These are phyloP conservation scores for Pegea sp. DNA, from an alignment of 23 tunicate genomes.

Conservation along the genomic window DNA sequence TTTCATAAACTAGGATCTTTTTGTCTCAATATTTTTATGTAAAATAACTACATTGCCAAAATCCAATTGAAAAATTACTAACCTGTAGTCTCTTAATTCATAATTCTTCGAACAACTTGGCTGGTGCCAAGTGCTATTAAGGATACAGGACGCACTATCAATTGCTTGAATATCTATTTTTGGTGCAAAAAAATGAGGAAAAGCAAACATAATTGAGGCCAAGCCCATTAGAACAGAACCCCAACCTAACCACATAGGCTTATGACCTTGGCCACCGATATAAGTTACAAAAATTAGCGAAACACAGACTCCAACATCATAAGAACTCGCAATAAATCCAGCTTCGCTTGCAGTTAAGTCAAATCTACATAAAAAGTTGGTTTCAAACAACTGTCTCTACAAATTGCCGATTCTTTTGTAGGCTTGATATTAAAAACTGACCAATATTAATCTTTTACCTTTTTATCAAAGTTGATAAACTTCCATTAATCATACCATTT, in stretches of 20 bases:
- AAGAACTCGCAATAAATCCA: conserved; percentile 52
- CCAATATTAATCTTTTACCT: conserved; percentile 13
- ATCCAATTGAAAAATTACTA: conserved; percentile 2
- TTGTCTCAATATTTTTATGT: no score
- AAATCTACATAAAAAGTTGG: conserved; percentile 14
- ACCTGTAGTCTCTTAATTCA: conserved; percentile 35
- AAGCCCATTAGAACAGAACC: conserved; percentile 60
- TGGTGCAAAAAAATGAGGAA: conserved; percentile 75
- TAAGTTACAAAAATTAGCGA: conserved; percentile 34
- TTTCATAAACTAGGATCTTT: no score
- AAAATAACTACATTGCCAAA: background rate
- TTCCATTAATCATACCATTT: conserved; percentile 45
- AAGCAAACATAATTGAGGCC: conserved; percentile 34
- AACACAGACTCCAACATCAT: conserved; percentile 38
- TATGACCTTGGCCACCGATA: conserved; percentile 59
- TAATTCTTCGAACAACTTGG: no score
- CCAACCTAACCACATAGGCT: conserved; percentile 83
- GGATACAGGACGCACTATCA: no score
- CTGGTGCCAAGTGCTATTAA: no score
- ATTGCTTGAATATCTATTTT: no score
- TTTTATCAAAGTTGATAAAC: conserved; percentile 37
- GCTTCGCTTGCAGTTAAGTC: conserved; percentile 48
- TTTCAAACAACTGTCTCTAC: background rate
- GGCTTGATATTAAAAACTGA: background rate
- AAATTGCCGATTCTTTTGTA: background rate